phyloP scores from a whole-genome alignment of 2,797 vertebrate genomes.

The Pempheris klunzingeri region DNA sequence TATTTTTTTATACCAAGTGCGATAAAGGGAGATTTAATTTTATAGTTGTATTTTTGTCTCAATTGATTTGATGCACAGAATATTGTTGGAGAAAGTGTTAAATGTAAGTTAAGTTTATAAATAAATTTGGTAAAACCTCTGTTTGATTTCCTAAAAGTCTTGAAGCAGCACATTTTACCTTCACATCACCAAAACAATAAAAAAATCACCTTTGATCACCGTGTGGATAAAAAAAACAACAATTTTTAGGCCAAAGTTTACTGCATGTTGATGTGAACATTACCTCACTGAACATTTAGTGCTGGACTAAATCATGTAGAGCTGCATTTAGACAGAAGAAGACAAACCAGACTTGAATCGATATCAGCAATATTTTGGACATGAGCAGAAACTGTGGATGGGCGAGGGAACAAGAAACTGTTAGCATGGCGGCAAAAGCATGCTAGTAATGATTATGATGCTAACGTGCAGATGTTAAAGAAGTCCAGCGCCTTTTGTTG shows the following conservation, averaged over 20 bases:
- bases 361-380: too few relatives aligned
- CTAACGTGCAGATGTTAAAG: too few relatives aligned
- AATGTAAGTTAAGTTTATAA: constrained; percentile 18
- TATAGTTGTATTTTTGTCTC: background rate
- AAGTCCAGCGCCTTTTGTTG: too few relatives aligned
- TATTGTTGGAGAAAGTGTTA: background rate
- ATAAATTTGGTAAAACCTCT: constrained; percentile 31
- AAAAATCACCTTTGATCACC: background rate
- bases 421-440: too few relatives aligned
- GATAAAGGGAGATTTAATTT: constrained; percentile 6
- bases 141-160: background rate
- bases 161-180: background rate
- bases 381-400: too few relatives aligned
- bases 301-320: too few relatives aligned
- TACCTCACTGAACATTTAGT: too few relatives aligned
- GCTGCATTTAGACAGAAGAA: too few relatives aligned
- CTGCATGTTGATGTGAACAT: background rate
- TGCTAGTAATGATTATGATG: too few relatives aligned
- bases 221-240: background rate
- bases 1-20: background rate
- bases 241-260: background rate
- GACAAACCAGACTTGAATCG: too few relatives aligned
- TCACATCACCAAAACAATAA: background rate
- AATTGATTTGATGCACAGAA: background rate
- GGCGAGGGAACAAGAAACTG: too few relatives aligned